Conservation (phyloP, 2,888 invertebrate genomes). For the Rapana venosa region DNA sequence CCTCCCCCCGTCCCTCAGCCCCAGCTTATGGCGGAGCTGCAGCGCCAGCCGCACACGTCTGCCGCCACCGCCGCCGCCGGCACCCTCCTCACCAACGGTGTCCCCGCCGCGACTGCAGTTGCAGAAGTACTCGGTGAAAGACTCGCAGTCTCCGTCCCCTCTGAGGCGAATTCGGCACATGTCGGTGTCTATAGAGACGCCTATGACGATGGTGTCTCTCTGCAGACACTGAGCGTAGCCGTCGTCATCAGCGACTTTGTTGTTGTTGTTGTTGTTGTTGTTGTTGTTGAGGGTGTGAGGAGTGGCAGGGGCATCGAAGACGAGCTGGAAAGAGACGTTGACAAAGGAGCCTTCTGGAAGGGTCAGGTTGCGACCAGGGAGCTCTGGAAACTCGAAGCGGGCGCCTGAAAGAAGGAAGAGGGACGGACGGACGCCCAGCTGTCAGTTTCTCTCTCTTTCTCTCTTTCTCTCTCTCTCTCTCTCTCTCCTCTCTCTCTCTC, state of each 20-base stretch:
- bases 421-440: background rate
- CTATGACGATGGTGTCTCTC: background rate
- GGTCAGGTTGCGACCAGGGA: background rate
- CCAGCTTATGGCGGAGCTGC: background rate
- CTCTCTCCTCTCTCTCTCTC: too few species aligned
- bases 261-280: background rate
- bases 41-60: background rate
- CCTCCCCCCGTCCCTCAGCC: background rate
- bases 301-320: background rate
- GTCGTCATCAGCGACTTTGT: background rate
- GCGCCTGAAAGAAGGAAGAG: background rate
- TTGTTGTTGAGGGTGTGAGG: background rate
- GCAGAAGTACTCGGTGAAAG: too few species aligned
- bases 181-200: background rate
- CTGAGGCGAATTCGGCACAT: background rate
- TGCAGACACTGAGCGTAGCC: background rate
- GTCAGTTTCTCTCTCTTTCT: too few species aligned
- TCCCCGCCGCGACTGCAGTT: too few species aligned
- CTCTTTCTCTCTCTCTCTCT: too few species aligned
- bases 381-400: background rate
- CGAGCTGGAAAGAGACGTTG: background rate
- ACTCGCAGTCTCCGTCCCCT: background rate
- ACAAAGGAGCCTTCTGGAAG: background rate
- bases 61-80: background rate
- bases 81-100: background rate